Evolutionary conservation across 2,888 invertebrate species (phyloP).

Genomic region (Drosophila pseudotakahashii): DNA sequence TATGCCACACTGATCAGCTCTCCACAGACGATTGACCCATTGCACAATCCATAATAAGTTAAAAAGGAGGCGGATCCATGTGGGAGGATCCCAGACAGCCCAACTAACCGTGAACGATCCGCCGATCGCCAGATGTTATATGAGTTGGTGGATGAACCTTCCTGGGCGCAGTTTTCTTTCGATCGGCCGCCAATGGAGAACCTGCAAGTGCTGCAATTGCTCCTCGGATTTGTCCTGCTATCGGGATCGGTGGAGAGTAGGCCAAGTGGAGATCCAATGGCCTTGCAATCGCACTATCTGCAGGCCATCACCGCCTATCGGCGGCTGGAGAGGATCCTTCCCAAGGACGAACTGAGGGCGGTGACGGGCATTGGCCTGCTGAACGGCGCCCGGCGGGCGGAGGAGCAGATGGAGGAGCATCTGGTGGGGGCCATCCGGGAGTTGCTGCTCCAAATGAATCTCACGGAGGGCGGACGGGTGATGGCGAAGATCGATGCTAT

Average conservation of each 20-base stretch:
- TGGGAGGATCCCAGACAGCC: slow-evolving; percentile 21
- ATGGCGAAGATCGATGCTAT: slow-evolving; percentile 77
- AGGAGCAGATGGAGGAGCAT: slow-evolving; percentile 81
- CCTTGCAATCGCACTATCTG: slow-evolving; percentile 76
- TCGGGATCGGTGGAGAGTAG: slow-evolving; percentile 25
- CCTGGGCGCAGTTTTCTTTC: slow-evolving; percentile 51
- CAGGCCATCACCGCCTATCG: slow-evolving; percentile 79
- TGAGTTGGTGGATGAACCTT: slow-evolving; percentile 44
- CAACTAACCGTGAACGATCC: slow-evolving; percentile 48
- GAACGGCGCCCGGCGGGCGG: slow-evolving; percentile 81
- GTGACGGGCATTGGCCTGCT: slow-evolving; percentile 81
- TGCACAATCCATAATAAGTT: slow-evolving; percentile 10
- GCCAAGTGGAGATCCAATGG: slow-evolving; percentile 33
- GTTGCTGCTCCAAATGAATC: slow-evolving; percentile 71
- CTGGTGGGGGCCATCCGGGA: slow-evolving; percentile 74
- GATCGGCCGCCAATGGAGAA: slow-evolving; percentile 42
- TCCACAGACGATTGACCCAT: slow-evolving; percentile 17
- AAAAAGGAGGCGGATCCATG: slow-evolving; percentile 4
- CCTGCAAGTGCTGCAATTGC: slow-evolving; percentile 40
- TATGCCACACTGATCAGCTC: slow-evolving; percentile 42
- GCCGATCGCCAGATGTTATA: slow-evolving; percentile 23
- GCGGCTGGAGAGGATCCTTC: slow-evolving; percentile 73
- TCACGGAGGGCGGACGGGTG: slow-evolving; percentile 55
- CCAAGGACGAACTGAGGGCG: slow-evolving; percentile 76
- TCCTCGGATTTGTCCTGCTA: slow-evolving; percentile 33